These are phyloP conservation scores for Cabera pusaria DNA, from an alignment of 2,888 invertebrate species.

Conservation along the genomic window DNA sequence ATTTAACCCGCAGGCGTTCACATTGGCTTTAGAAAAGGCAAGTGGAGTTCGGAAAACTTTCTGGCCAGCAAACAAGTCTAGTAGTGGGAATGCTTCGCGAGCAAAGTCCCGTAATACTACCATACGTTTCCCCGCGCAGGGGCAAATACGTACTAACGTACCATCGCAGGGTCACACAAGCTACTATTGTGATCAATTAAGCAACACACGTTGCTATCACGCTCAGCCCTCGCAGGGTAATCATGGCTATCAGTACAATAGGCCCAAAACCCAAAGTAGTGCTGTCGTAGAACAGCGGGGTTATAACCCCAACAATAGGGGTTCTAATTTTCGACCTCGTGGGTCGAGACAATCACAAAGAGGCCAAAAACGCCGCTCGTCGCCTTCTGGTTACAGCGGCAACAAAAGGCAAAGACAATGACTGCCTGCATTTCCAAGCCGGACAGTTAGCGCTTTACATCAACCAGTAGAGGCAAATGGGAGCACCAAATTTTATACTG, in stretches of 20 bases:
- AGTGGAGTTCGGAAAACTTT: constrained; percentile 31
- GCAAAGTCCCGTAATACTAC: not conserved
- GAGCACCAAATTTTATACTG: constrained; percentile 11
- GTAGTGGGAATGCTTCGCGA: not conserved
- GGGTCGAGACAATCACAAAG: constrained; percentile 3
- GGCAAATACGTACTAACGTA: not conserved
- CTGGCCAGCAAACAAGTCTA: constrained; percentile 17
- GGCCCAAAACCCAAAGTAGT: not conserved
- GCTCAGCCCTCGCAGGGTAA: constrained; percentile 2
- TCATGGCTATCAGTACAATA: not conserved
- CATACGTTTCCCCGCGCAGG: constrained; percentile 20
- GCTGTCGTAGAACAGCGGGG: not conserved
- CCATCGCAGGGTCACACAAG: constrained; percentile 20
- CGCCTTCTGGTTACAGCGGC: not conserved
- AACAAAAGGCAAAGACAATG: constrained; percentile 5
- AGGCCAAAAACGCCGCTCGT: constrained; percentile 1
- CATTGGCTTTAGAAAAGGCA: constrained; percentile 25
- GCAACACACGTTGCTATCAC: not conserved
- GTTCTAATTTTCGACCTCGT: constrained; percentile 12
- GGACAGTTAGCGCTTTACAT: constrained; percentile 10
- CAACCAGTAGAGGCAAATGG: constrained; percentile 8
- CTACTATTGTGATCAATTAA: not conserved
- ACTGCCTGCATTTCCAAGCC: constrained; percentile 9
- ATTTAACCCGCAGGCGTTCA: constrained; percentile 22
- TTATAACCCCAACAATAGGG: not conserved